Evolutionary conservation across 2,113 vertebrate genomes (phyloP), one percentile per base, ranked within the genome.

Genomic region (Cepphus grylle): DNA sequence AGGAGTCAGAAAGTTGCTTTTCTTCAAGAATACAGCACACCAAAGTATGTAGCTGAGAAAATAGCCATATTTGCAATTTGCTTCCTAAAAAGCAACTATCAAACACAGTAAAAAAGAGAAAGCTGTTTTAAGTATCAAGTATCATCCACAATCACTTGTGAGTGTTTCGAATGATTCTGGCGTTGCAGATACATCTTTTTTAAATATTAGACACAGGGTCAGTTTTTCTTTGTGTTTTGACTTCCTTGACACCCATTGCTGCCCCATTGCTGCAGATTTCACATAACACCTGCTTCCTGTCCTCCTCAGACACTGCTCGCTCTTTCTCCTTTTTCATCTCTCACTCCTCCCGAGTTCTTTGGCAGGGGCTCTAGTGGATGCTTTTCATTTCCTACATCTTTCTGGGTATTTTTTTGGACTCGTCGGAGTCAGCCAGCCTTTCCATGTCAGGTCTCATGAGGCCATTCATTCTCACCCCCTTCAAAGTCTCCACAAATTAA

Each of bases 401-500:
- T 42, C 34, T 81, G 38, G 4, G 23, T 42, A 19, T 72, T 49
- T 55, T 50, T 82, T 38, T 49, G 11, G n/a, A 32, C 53, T 90
- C 21, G 23, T 40, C 52, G 55, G 52, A 67, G 56, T 67, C 58
- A 67, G 27, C 14, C 56, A 91, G 53, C 20, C 58, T 42, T 49
- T 21, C 8, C 4, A 3, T 27, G 69, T 61, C 20, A 70, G 21
- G 17, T 74, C 30, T 87, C 59, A 63, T 38, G 12, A 61, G 47
- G 15, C 23, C 30, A 21, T 74, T 94, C 38, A 71, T 91, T 91
- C 43, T 79, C 71, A 76, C 5, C 3, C 1, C 30, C 77, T 93
- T 78, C 90, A 76, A 90, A 95, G 69, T 15, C 85, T 90, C 23
- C 40, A 59, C 72, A 78, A 92, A 91, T 88, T 86, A 88, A 96